Evolutionary conservation across 2,888 invertebrate species (phyloP).

Genomic region (Macrophya alboannulata): DNA sequence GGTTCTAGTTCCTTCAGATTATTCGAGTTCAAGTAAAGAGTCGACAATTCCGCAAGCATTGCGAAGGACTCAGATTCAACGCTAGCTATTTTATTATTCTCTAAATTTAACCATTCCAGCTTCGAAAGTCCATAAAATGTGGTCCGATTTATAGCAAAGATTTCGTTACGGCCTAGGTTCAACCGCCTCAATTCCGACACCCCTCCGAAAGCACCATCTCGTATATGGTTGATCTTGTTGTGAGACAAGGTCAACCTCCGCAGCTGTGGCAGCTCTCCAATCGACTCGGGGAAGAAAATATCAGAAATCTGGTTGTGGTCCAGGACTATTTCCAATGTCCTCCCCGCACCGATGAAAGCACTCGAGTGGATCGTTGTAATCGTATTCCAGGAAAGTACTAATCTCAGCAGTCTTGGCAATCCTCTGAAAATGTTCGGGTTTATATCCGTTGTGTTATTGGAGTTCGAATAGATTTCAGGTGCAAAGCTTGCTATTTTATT

Average conservation of each 20-base stretch:
- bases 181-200: background rate
- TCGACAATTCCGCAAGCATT: conserved; percentile 47
- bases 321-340: no score
- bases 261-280: background rate
- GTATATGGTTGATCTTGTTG: background rate
- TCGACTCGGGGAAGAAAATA: background rate
- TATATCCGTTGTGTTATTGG: background rate
- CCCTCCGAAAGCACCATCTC: background rate
- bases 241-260: background rate
- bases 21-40: no score
- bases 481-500: background rate
- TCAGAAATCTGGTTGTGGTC: no score
- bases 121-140: conserved; percentile 57
- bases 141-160: background rate
- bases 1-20: no score
- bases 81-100: conserved; percentile 76
- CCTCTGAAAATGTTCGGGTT: background rate
- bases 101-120: conserved; percentile 73
- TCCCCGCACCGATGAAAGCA: no score
- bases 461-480: background rate
- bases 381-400: no score
- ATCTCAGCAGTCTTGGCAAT: background rate
- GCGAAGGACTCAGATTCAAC: conserved; percentile 77
- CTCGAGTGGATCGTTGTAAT: no score
- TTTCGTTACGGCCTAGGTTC: background rate